Percentiles rank a stretch among this genome's conserved stretches.
Evolutionary conservation across 53 echinoderm and acorn worm genomes (phyloP).

Genomic region (Actinopyga echinites): DNA sequence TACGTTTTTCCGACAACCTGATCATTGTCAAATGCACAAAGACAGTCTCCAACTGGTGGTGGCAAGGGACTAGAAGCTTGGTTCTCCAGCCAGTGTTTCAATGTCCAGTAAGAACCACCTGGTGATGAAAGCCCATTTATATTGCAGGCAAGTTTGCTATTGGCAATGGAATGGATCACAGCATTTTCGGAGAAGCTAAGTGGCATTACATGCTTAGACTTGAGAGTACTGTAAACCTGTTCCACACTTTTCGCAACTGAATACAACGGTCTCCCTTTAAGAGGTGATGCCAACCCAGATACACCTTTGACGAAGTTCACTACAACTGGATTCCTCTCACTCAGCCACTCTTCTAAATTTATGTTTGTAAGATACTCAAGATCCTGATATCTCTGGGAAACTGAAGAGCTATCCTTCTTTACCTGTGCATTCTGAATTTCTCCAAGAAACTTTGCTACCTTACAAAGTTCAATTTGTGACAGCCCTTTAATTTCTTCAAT

Average conservation of each 20-base stretch:
- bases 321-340: background rate
- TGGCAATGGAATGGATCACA: background rate
- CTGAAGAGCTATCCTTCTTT: background rate
- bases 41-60: background rate
- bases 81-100: background rate
- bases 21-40: constrained; percentile 10
- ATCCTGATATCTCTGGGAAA: background rate
- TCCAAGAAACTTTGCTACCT: background rate
- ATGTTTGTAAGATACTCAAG: constrained; percentile 1
- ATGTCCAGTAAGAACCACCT: background rate
- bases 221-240: background rate
- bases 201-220: background rate
- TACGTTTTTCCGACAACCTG: background rate
- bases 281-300: background rate
- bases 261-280: background rate
- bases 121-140: background rate
- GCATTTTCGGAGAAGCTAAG: background rate
- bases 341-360: background rate
- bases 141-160: background rate
- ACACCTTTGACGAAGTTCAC: background rate
- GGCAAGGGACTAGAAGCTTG: background rate
- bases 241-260: background rate
- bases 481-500: too few relatives aligned
- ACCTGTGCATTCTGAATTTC: background rate
- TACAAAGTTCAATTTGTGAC: background rate